phyloP scores from a whole-genome alignment of 2,113 vertebrate species.

The Malurus alboscapulatus region DNA sequence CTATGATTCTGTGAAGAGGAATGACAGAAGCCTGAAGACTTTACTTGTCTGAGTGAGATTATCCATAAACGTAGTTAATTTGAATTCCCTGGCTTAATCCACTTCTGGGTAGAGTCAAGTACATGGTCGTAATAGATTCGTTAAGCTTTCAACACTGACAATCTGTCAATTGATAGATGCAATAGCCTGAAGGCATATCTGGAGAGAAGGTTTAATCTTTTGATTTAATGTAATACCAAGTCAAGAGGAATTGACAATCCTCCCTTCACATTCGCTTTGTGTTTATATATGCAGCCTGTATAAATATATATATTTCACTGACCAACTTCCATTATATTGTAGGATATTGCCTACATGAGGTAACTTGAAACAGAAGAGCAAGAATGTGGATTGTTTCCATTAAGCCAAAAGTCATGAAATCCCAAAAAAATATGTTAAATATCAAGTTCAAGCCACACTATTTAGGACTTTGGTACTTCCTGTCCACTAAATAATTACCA shows the following conservation, averaged over 20 bases:
- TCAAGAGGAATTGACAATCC: not conserved
- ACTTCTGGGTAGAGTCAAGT: not conserved
- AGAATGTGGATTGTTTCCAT: not conserved
- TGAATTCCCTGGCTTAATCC: slow-evolving; percentile 1
- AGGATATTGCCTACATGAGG: not conserved
- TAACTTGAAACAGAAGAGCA: not conserved
- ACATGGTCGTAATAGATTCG: not conserved
- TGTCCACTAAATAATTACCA: not conserved
- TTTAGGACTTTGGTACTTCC: not conserved
- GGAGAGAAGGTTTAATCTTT: slow-evolving; percentile 30
- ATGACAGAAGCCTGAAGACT: not conserved
- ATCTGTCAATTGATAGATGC: not conserved
- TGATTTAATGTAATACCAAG: not conserved
- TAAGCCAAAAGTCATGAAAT: not conserved
- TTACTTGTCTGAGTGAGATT: not conserved
- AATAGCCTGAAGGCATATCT: slow-evolving; percentile 31
- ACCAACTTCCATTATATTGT: not conserved
- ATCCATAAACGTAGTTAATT: not conserved
- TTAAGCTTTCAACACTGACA: slow-evolving; percentile 1
- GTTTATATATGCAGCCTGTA: not conserved
- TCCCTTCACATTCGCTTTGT: not conserved
- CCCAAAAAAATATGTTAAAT: not conserved
- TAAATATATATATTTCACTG: not conserved
- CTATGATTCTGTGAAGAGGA: not conserved
- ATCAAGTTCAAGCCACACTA: not conserved